A percentile compares a stretch with the other conserved stretches of the same genome.
Evolutionary conservation across 2,888 invertebrate species (phyloP).

Genomic region (Troides aeacus): DNA sequence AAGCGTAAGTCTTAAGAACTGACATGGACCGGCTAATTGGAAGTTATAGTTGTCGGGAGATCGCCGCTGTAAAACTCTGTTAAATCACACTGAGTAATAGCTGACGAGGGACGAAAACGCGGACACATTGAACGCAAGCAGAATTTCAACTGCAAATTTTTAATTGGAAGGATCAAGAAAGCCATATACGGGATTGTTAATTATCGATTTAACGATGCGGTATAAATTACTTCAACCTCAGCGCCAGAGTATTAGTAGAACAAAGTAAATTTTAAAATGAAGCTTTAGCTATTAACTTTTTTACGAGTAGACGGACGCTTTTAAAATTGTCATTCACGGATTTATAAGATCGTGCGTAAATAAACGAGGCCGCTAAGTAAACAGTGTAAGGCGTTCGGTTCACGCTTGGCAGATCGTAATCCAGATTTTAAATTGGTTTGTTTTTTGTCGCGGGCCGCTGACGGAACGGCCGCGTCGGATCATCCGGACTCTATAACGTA

Average conservation of each 20-base stretch:
- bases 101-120: constrained; percentile 46
- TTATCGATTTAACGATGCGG: neutral
- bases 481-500: constrained; percentile 3
- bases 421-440: constrained; percentile 73
- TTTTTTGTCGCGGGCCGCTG: constrained; percentile 61
- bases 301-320: constrained; percentile 21
- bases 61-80: constrained; percentile 57
- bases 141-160: constrained; percentile 37
- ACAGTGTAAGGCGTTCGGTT: constrained; percentile 62
- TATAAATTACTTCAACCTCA: no score
- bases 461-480: constrained; percentile 55
- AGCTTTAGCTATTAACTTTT: constrained; percentile 26
- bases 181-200: constrained; percentile 11
- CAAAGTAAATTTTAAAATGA: neutral
- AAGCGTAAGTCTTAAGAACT: constrained; percentile 37
- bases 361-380: constrained; percentile 65
- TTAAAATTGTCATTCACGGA: constrained; percentile 40
- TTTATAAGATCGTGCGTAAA: constrained; percentile 71
- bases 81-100: constrained; percentile 67
- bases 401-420: constrained; percentile 60
- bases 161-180: constrained; percentile 10
- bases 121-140: constrained; percentile 34
- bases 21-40: constrained; percentile 60
- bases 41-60: constrained; percentile 63
- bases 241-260: no score